Conservation (phyloP, 2,888 invertebrate genomes). For the Microplitis manilae region DNA sequence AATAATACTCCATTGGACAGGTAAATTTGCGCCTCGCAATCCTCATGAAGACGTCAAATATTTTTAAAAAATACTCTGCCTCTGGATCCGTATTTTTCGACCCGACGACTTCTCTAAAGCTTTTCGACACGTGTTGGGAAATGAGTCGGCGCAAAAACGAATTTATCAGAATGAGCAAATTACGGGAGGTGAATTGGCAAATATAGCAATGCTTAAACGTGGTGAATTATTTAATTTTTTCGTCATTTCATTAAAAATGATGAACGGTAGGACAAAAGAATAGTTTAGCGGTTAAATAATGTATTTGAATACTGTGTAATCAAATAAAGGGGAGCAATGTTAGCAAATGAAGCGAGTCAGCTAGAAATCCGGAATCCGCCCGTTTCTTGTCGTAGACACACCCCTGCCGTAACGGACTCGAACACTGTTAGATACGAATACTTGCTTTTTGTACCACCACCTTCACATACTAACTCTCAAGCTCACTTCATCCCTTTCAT, state of each 20-base stretch:
- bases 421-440: slow-evolving; percentile 57
- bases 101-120: slow-evolving; percentile 22
- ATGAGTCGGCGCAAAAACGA: slow-evolving; percentile 14
- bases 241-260: slow-evolving; percentile 4
- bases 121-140: slow-evolving; percentile 23
- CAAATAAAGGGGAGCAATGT: slow-evolving; percentile 71
- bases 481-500: slow-evolving; percentile 29
- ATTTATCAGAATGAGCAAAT: background rate
- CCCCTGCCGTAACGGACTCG: slow-evolving; percentile 68
- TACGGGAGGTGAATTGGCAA: slow-evolving; percentile 56
- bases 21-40: slow-evolving; percentile 15
- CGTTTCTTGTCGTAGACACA: slow-evolving; percentile 72
- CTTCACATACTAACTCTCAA: slow-evolving; percentile 17
- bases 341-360: slow-evolving; percentile 66
- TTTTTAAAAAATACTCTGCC: background rate
- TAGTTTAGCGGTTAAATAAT: slow-evolving; percentile 59
- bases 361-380: slow-evolving; percentile 69
- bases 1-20: slow-evolving; percentile 12
- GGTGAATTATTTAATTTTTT: background rate
- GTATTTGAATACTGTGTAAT: slow-evolving; percentile 70
- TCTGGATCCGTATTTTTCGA: background rate
- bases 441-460: slow-evolving; percentile 43
- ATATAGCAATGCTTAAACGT: slow-evolving; percentile 70
- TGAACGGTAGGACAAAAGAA: slow-evolving; percentile 23
- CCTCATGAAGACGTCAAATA: slow-evolving; percentile 7